Conservation (phyloP, 2,113 vertebrate genomes). For the Albula glossodonta region DNA sequence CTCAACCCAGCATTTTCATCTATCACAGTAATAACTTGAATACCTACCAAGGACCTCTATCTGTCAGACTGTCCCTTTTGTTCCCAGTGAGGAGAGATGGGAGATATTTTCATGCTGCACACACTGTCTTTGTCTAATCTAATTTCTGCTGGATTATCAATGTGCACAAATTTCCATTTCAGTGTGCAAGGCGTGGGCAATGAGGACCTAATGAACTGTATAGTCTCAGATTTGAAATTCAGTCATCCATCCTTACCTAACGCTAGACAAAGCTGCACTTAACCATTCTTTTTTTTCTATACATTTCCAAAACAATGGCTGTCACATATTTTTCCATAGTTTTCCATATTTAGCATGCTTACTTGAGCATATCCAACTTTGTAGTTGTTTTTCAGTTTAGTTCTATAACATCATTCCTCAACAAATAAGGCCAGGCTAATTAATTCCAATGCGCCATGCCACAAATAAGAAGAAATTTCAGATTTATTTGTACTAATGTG, state of each 20-base stretch:
- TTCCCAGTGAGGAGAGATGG: slow-evolving; percentile 3
- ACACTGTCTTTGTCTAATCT: slow-evolving; percentile 36
- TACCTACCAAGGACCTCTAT: neutral
- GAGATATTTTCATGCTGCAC: neutral
- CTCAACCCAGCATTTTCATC: neutral
- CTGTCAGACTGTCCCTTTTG: slow-evolving; percentile 2
- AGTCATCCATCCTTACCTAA: neutral
- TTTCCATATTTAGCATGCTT: neutral
- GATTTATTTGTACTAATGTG: slow-evolving; percentile 1
- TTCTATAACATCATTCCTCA: neutral
- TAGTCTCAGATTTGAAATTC: neutral
- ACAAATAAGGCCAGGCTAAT: neutral
- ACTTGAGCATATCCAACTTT: neutral
- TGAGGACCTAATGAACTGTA: slow-evolving; percentile 15
- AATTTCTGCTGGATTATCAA: slow-evolving; percentile 39
- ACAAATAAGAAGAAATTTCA: neutral
- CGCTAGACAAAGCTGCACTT: neutral
- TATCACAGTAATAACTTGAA: neutral
- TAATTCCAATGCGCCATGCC: neutral
- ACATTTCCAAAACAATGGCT: neutral
- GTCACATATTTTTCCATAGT: neutral
- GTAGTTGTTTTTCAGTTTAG: neutral
- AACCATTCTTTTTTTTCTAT: neutral
- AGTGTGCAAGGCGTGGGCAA: neutral
- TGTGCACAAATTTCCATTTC: slow-evolving; percentile 13